A percentile compares a stretch with the other conserved stretches of the same genome.
These are phyloP conservation scores for Pitangus sulphuratus DNA, from an alignment of 2,797 vertebrate genomes.

Conservation along the genomic window DNA sequence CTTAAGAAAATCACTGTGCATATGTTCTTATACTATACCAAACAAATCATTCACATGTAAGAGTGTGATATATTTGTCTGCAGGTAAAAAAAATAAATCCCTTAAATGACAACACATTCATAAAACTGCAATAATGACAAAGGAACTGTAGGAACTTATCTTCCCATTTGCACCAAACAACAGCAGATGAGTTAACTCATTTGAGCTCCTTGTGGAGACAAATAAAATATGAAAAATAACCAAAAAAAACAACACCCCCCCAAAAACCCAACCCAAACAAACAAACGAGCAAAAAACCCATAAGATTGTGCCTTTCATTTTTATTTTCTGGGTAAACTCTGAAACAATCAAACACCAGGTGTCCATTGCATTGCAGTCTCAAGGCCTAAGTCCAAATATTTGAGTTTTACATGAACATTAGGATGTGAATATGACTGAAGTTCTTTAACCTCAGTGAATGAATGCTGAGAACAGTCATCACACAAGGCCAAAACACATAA, in stretches of 20 bases:
- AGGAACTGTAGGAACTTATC: neutral
- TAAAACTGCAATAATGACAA: neutral
- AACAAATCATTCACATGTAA: neutral
- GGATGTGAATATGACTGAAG: neutral
- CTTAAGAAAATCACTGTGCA: neutral
- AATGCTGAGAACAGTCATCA: neutral
- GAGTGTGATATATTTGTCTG: neutral
- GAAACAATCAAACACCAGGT: neutral
- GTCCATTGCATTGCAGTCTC: neutral
- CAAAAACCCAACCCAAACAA: neutral
- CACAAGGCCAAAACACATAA: neutral
- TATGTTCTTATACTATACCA: constrained; percentile 1
- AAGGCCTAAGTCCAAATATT: neutral
- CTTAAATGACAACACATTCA: neutral
- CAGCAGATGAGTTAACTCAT: neutral
- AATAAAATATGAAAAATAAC: neutral
- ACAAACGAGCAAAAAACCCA: neutral
- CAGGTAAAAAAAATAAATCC: neutral
- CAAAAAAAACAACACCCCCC: neutral
- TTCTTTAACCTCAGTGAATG: neutral
- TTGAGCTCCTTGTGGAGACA: neutral
- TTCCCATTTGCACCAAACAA: neutral
- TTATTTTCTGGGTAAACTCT: neutral
- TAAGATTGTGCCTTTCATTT: neutral
- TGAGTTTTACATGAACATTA: neutral